A percentile compares a stretch with the other conserved stretches of the same genome.
Conservation (phyloP, 35 echinoderm and acorn worm species). For the Chiridota heheva region DNA sequence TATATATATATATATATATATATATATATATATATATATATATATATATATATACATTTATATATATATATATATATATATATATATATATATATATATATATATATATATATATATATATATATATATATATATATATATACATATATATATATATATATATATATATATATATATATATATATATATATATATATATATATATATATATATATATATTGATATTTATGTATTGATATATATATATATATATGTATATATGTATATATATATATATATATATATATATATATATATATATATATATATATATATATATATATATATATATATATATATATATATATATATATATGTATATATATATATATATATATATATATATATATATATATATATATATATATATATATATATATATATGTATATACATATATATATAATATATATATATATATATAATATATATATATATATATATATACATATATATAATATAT, state of each 20-base stretch:
- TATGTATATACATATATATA: not conserved
- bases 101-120: no score
- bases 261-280: not conserved
- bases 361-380: not conserved
- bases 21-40: no score
- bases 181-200: not conserved
- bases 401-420: not conserved
- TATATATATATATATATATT: not conserved
- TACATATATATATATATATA: no score
- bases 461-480: not conserved
- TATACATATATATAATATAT: not conserved
- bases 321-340: conserved; percentile 5
- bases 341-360: conserved; percentile 2
- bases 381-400: not conserved
- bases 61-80: no score
- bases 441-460: not conserved
- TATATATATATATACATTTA: no score
- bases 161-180: no score
- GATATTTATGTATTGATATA: no score
- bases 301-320: not conserved
- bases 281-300: not conserved
- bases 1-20: no score
- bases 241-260: not conserved
- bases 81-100: no score
- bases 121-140: no score